Evolutionary conservation across 2,113 vertebrate genomes (phyloP).

Genomic region (Plotosus lineatus): DNA sequence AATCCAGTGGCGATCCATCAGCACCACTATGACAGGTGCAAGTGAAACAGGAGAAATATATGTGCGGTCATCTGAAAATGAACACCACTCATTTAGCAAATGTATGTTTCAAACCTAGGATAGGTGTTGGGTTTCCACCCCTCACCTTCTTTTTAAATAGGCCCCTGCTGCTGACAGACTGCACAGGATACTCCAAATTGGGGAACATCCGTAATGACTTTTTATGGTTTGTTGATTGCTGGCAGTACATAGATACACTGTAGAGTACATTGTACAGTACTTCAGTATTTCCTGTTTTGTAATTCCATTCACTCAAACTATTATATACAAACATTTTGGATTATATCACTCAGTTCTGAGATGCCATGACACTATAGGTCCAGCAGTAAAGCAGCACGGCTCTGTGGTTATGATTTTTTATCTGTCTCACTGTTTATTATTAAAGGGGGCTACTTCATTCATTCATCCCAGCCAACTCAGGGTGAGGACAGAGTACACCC

Average conservation of each 20-base stretch:
- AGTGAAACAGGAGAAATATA: conserved; percentile 47
- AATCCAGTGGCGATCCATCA: conserved; percentile 42
- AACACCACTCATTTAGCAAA: conserved; percentile 56
- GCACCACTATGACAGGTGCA: conserved; percentile 66
- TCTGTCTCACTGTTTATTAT: not conserved
- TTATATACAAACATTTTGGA: not conserved
- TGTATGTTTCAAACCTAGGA: conserved; percentile 45
- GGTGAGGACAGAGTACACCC: too few species aligned
- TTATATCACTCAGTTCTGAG: not conserved
- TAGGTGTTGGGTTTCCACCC: conserved; percentile 45
- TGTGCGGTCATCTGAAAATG: conserved; percentile 57
- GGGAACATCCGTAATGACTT: not conserved
- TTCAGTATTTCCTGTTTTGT: not conserved
- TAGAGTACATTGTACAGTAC: not conserved
- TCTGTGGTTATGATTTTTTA: not conserved
- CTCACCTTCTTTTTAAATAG: conserved; percentile 55
- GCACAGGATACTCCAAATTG: conserved; percentile 10
- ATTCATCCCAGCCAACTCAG: too few species aligned
- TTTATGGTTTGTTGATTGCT: not conserved
- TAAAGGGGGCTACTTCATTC: not conserved
- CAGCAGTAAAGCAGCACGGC: not conserved
- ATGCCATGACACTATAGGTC: not conserved
- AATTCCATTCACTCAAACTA: not conserved
- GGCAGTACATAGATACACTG: not conserved
- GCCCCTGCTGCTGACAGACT: conserved; percentile 1